Evolutionary conservation across 2,797 vertebrate species (phyloP), one percentile per base, ranked within the genome.

Genomic region (Catharus ustulatus): DNA sequence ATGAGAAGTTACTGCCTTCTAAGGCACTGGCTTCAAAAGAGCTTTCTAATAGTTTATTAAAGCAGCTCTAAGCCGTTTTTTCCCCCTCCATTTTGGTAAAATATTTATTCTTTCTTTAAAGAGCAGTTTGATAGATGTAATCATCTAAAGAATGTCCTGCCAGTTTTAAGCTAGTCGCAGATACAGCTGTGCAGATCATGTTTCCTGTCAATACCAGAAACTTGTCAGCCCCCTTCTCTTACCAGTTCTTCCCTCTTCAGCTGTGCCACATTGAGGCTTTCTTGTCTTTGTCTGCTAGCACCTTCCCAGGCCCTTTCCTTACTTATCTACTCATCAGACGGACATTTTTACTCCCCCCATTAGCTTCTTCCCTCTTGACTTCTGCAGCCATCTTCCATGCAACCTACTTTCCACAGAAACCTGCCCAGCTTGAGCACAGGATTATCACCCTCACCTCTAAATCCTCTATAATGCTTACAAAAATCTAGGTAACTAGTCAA

Each of bases 41-140:
- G 93, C 93, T 95, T 96, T 96, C 94, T 96, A 90, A 87, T 95
- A 97, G 92, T 95, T 96, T 93, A 96, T 94, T 94, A 95, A 96
- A 97, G 97, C 62, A 87, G 46, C 72, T 80, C 68, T 76, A 48
- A 87, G 80, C 11, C 72, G 76, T 51, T 30, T 57, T 26, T 11
- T 16, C 1, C 2, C 6, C 18, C 49, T 69, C 68, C 42, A 21
- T 91, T 96, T 92, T 81, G 49, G 93, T 82, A 64, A 81, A 94
- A 95, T 84, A 90, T 95, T 94, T 94, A 95, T 90, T 92, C 95
- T 96, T 97, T 95, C 95, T 96, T 89, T 97, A 97, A 95, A 84
- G 93, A 92, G 95, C 92, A 96, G 83, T 96, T 96, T 96, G 96
- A 97, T 96, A 96, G 68, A 92, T 87, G 62, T 94, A 92, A 85